phyloP scores from a whole-genome alignment of 1,140 invertebrate species.

The Neuroterus valhalla region DNA sequence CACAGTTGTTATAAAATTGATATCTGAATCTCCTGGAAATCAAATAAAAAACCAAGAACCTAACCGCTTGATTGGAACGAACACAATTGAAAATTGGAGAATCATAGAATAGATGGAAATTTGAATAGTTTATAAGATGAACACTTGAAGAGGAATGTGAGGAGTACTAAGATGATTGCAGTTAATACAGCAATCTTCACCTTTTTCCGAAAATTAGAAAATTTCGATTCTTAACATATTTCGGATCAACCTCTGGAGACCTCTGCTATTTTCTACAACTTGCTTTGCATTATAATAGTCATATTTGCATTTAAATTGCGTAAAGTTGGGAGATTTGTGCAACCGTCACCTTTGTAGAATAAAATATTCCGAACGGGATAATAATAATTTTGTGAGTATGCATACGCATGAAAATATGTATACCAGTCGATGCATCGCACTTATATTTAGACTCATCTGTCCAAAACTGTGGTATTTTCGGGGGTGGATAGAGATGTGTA shows the following conservation, averaged over 20 bases:
- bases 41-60: too few species aligned
- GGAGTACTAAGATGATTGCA: too few species aligned
- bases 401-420: not conserved
- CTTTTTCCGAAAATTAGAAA: too few species aligned
- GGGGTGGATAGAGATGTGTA: not conserved
- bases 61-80: too few species aligned
- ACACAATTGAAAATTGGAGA: too few species aligned
- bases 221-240: not conserved
- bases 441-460: not conserved
- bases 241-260: not conserved
- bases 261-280: not conserved
- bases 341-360: not conserved
- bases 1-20: too few species aligned
- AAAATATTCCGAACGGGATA: slow-evolving; percentile 8
- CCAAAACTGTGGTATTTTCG: not conserved
- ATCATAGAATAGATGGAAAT: too few species aligned
- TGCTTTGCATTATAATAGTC: not conserved
- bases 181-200: too few species aligned
- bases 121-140: too few species aligned
- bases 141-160: too few species aligned
- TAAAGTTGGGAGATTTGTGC: not conserved
- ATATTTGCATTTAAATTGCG: not conserved
- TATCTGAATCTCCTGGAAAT: too few species aligned
- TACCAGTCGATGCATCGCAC: not conserved
- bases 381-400: not conserved